Percentiles rank a stretch among this genome's conserved stretches.
Evolutionary conservation across 2,113 vertebrate genomes (phyloP).

Genomic region (Atrichornis clamosus): DNA sequence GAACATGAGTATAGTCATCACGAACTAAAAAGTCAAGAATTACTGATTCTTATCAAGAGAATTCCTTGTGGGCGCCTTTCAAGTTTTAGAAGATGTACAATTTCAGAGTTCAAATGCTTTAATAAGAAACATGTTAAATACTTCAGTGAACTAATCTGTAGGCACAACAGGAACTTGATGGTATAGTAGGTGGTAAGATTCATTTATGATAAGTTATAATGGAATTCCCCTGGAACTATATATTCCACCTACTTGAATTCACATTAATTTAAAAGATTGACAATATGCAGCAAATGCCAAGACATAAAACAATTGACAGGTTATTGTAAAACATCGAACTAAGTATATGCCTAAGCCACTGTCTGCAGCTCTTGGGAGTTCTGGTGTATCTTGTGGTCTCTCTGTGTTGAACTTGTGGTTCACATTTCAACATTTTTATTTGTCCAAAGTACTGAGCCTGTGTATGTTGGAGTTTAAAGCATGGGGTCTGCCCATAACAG

Average conservation of each 20-base stretch:
- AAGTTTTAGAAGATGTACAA: background rate
- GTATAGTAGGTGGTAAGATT: conserved; percentile 1
- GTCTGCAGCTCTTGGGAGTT: background rate
- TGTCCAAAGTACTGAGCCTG: background rate
- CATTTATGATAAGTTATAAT: background rate
- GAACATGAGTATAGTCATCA: background rate
- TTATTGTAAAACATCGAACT: background rate
- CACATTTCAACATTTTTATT: background rate
- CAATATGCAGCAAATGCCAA: background rate
- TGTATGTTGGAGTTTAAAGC: background rate
- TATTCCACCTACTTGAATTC: background rate
- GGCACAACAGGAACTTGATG: background rate
- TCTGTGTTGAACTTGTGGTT: background rate
- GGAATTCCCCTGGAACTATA: conserved; percentile 7
- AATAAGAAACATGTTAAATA: background rate
- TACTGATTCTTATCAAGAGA: background rate
- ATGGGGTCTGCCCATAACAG: background rate
- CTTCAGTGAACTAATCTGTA: background rate
- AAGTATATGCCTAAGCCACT: background rate
- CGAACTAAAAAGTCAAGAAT: background rate
- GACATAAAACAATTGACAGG: background rate
- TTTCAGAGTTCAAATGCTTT: background rate
- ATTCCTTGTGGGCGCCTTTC: background rate
- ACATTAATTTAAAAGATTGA: background rate
- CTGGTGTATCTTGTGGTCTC: background rate